Conservation (phyloP, 2,113 vertebrate genomes). For the Phalacrocorax brasilianus region DNA sequence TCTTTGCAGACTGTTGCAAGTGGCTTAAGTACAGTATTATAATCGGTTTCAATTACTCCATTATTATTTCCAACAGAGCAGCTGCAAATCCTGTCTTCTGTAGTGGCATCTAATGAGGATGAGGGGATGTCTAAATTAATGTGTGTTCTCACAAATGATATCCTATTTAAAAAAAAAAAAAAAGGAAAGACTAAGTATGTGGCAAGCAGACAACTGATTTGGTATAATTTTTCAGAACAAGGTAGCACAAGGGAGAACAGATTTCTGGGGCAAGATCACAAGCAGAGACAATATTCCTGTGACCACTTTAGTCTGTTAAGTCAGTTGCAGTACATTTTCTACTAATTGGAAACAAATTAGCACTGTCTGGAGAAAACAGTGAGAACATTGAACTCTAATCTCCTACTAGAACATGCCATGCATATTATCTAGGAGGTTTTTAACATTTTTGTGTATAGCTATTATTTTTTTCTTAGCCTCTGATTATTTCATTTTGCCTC, state of each 20-base stretch:
- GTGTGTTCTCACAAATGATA: background rate
- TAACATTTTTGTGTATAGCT: conserved; percentile 25
- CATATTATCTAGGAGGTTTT: conserved; percentile 26
- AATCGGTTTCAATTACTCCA: conserved; percentile 29
- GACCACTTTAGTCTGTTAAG: conserved; percentile 47
- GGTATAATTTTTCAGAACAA: background rate
- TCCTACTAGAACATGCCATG: conserved; percentile 9
- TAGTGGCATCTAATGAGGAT: background rate
- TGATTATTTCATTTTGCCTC: conserved; percentile 67
- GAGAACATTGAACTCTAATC: conserved; percentile 44
- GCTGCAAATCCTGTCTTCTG: background rate
- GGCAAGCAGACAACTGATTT: background rate
- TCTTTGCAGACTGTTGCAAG: conserved; percentile 22
- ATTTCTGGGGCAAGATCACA: conserved; percentile 40
- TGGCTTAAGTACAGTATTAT: background rate
- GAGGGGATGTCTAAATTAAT: background rate
- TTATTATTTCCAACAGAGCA: conserved; percentile 12
- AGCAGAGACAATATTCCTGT: conserved; percentile 26
- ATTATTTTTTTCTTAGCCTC: conserved; percentile 38
- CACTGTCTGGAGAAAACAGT: conserved; percentile 69
- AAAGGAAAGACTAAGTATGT: background rate
- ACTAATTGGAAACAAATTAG: conserved; percentile 77
- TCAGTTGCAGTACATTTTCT: conserved; percentile 63
- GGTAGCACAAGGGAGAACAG: background rate
- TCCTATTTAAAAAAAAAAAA: background rate